Base-by-base conservation (phyloP, 64 coral and sea anemone genomes). In the Dendronephthya gigantea region DNA sequence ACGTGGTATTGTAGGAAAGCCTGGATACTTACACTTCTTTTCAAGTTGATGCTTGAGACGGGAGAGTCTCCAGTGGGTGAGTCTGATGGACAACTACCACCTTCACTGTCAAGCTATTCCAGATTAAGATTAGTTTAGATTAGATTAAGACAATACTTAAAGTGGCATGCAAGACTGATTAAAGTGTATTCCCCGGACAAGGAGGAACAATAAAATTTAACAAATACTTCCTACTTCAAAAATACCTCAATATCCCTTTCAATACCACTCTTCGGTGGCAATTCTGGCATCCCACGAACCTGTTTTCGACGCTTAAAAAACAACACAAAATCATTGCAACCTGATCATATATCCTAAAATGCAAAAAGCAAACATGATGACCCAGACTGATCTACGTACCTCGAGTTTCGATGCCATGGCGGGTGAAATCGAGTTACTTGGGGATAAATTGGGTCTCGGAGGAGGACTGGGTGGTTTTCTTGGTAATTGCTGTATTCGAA, bases 391-490 rank as follows among this genome's bases (percentile, higher is more conserved):
- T 28, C 10, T 19, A 15, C 72, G 6, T 79, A 79, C 72, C 30
- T 79, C 72, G 9, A 79, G 2, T 39, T 79, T 79, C 15, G 72
- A 79, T 35, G 36, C 72, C 1, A 79, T 19, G 3, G 72, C 30
- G 9, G 72, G 14, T 34, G 72, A 79, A 39, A 79, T 79, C 9
- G 72, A 79, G 36, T 79, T 79, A 39, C 72, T 79, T 79, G 72
- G 72, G 36, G 72, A 79, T 36, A 79, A 39, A 79, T 79, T 79
- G 8, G 72, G 72, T 39, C 72, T 79, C 36, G 72, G 72, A 79
- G 72, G 72, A 34, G 72, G 72, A 79, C 72, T 79, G 22, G 72
- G 72, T 79, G 72, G 72, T 79, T 79, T 79, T 39, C 72, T 29
- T 34, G 72, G 72, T 39, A 79, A 79, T 39, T 34, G 36, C 72